Base-by-base conservation (phyloP, 2,113 vertebrate species). In the Mus pahari region DNA sequence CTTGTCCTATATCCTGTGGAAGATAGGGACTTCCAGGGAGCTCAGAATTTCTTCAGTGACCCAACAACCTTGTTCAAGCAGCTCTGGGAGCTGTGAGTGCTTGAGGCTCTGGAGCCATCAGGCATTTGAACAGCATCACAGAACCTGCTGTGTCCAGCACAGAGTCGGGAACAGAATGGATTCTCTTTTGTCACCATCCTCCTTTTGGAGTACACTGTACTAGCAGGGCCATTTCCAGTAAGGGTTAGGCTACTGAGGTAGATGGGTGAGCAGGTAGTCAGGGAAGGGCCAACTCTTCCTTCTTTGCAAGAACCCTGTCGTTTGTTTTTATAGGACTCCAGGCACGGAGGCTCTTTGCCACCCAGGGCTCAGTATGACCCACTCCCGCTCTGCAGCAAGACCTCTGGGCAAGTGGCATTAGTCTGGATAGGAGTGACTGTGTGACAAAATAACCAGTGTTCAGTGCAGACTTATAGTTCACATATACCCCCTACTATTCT, bases 161-260 rank as follows among this genome's bases (percentile, higher is more conserved):
- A 10, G 50, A 31, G 28, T 0, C 26, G 50, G 19, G 53, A 42
- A 64, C 0, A 22, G n/a, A 60, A 14, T 3, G n/a, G 7, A 33
- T 12, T 62, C 33, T 33, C 73, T 20, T 53, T 50, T 13, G 17
- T 33, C 13, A 10, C 50, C 31, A 42, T 60, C 66, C 58, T 7
- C 9, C 62, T 6, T 6, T 22, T 4, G 48, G 55, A 2, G 24
- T 75, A 0, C 33, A 0, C 12, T 4, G 33, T n/a, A 0, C 5
- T 0, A 2, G 68, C 83, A 36, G 24, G 77, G 36, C 11, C 1
- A 1, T 42, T 28, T 28, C 24, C 1, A 0, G 39, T 50, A 68
- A 31, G 7, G 6, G 58, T 75, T 12, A 5, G 31, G 7, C 24
- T 0, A 8, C 1, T 7, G 16, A 73, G 48, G 9, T 4, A 60